phyloP scores from a whole-genome alignment of 1,140 invertebrate genomes.

The Drosophila kanapiae region DNA sequence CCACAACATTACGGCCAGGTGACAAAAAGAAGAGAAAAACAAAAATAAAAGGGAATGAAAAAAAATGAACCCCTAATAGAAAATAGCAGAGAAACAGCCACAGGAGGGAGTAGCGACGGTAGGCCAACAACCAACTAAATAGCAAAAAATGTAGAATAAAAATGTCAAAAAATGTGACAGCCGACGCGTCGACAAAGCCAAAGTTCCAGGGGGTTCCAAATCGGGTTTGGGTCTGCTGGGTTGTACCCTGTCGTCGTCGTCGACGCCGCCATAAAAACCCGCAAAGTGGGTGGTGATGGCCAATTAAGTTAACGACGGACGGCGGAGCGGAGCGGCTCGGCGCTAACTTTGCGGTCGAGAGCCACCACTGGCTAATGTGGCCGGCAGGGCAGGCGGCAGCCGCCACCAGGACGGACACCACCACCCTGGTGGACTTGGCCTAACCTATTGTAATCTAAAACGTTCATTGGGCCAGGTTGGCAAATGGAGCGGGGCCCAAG shows the following conservation, averaged over 20 bases:
- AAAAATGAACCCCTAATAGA: conserved; percentile 45
- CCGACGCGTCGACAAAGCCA: conserved; percentile 59
- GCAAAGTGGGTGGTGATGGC: conserved; percentile 83
- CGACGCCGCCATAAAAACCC: conserved; percentile 73
- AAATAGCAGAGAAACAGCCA: conserved; percentile 27
- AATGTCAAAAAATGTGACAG: conserved; percentile 82
- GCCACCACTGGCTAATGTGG: conserved; percentile 49
- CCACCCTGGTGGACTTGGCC: conserved; percentile 28
- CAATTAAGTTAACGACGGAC: conserved; percentile 82
- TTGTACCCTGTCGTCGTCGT: conserved; percentile 23
- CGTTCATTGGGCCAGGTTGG: conserved; percentile 71
- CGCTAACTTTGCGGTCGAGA: conserved; percentile 77
- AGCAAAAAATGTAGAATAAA: conserved; percentile 79
- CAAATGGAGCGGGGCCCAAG: conserved; percentile 59
- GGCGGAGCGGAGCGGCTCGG: conserved; percentile 37
- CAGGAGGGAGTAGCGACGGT: conserved; percentile 1
- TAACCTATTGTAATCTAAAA: conserved; percentile 80
- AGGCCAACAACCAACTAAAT: conserved; percentile 55
- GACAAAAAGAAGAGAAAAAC: conserved; percentile 65
- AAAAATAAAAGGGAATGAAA: conserved; percentile 18
- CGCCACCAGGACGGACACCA: conserved; percentile 32
- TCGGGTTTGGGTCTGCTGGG: conserved; percentile 22
- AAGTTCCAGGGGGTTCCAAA: conserved; percentile 22
- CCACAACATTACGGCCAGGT: conserved; percentile 66
- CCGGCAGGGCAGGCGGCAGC: conserved; percentile 1